Percentiles rank a stretch among this genome's conserved stretches.
Conservation (phyloP, 1,140 invertebrate genomes). For the Papilio dardanus region DNA sequence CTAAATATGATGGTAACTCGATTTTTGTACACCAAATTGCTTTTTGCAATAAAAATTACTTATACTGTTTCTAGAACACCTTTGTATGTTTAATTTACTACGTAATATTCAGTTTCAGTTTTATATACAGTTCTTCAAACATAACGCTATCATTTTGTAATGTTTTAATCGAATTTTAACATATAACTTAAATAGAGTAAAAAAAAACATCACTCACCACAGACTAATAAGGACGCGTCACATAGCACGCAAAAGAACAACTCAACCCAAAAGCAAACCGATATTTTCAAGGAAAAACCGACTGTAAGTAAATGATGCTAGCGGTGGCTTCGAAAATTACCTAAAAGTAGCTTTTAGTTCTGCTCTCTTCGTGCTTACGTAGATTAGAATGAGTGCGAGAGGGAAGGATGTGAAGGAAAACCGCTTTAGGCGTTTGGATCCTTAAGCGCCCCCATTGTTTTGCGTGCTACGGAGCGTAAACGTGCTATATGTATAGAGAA, state of each 20-base stretch:
- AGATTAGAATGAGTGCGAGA: conserved; percentile 46
- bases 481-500: conserved; percentile 58
- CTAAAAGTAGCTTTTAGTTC: conserved; percentile 70
- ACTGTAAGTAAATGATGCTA: conserved; percentile 60
- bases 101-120: too few relatives aligned
- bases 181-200: not conserved
- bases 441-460: conserved; percentile 77
- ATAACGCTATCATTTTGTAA: not conserved
- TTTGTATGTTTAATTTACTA: too few relatives aligned
- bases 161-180: not conserved
- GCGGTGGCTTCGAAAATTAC: conserved; percentile 74
- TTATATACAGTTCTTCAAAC: not conserved
- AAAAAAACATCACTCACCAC: not conserved
- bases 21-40: too few relatives aligned
- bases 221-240: conserved; percentile 27
- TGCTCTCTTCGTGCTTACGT: conserved; percentile 51
- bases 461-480: conserved; percentile 69
- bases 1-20: too few relatives aligned
- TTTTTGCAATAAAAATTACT: too few relatives aligned
- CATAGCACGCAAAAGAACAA: conserved; percentile 5
- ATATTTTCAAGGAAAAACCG: conserved; percentile 49
- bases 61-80: too few relatives aligned
- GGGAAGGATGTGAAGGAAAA: conserved; percentile 59
- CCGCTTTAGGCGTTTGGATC: conserved; percentile 68
- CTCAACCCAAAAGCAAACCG: conserved; percentile 51